Evolutionary conservation across 2,888 invertebrate genomes (phyloP).

Genomic region (Achlya flavicornis): DNA sequence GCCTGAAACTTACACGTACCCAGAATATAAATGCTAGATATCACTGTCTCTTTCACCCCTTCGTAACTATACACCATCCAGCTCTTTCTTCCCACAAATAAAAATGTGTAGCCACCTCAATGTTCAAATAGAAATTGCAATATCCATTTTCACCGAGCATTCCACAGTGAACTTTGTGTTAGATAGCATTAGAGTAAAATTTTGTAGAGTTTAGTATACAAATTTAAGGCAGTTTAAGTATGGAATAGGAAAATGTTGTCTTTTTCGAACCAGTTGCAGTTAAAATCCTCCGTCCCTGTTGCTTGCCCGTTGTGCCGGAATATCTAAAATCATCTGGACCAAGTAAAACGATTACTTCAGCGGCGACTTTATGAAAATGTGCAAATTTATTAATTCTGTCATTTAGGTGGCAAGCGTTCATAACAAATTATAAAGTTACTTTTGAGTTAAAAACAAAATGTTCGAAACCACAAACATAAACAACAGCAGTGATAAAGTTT

Average conservation of each 20-base stretch:
- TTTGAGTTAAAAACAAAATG: constrained; percentile 23
- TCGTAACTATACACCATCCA: constrained; percentile 41
- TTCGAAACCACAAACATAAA: neutral
- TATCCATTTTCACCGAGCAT: constrained; percentile 57
- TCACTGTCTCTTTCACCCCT: constrained; percentile 56
- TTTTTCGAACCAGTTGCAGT: constrained; percentile 82
- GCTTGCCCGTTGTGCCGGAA: constrained; percentile 65
- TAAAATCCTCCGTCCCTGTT: constrained; percentile 79
- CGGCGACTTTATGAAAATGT: constrained; percentile 73
- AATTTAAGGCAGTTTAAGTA: constrained; percentile 54
- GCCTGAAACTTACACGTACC: constrained; percentile 84
- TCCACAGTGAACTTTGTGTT: constrained; percentile 53
- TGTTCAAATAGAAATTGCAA: constrained; percentile 77
- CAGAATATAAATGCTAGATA: constrained; percentile 81
- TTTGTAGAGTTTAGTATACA: constrained; percentile 28
- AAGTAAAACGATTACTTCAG: constrained; percentile 78
- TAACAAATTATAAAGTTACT: constrained; percentile 35
- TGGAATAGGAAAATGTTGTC: constrained; percentile 73
- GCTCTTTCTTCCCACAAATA: constrained; percentile 76
- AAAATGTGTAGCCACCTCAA: constrained; percentile 80
- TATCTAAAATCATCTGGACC: constrained; percentile 81
- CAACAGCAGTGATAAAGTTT: neutral
- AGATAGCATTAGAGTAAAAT: constrained; percentile 39
- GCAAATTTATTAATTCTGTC: constrained; percentile 72
- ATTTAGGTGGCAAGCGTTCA: constrained; percentile 52